Evolutionary conservation across 1,140 invertebrate species (phyloP).

Genomic region (Agrilus planipennis): DNA sequence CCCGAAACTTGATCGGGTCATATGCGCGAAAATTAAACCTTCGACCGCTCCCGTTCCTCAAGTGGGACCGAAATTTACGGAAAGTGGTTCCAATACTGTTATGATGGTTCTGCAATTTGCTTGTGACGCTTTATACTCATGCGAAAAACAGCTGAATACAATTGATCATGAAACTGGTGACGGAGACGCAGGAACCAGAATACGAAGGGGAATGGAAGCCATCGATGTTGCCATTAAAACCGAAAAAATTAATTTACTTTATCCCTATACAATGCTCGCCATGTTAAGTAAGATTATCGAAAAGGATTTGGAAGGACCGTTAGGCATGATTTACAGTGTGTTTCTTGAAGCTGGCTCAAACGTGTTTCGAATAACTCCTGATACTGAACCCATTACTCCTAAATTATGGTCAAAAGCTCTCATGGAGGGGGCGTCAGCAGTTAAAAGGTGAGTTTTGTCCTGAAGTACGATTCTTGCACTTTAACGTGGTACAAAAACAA

Average conservation of each 20-base stretch:
- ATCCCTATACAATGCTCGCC: slow-evolving; percentile 25
- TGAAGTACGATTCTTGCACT: background rate
- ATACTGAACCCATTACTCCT: slow-evolving; percentile 14
- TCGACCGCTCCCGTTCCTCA: background rate
- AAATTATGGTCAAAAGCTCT: slow-evolving; percentile 22
- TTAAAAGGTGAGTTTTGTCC: slow-evolving; percentile 13
- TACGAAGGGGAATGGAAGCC: slow-evolving; percentile 41
- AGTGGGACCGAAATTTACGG: slow-evolving; percentile 27
- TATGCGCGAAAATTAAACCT: background rate
- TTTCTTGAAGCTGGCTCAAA: slow-evolving; percentile 28
- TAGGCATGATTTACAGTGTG: slow-evolving; percentile 26
- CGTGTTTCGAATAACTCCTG: slow-evolving; percentile 15
- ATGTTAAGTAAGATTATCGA: slow-evolving; percentile 26
- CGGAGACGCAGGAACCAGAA: slow-evolving; percentile 52
- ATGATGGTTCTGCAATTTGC: slow-evolving; percentile 33
- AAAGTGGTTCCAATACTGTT: slow-evolving; percentile 25
- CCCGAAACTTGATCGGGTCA: background rate
- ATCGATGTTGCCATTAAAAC: slow-evolving; percentile 23
- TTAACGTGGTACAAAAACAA: too few species aligned
- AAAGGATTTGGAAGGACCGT: slow-evolving; percentile 18
- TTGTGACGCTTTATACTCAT: slow-evolving; percentile 41
- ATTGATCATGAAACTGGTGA: slow-evolving; percentile 49
- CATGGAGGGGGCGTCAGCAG: slow-evolving; percentile 11
- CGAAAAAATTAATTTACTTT: slow-evolving; percentile 17
- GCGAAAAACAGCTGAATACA: slow-evolving; percentile 44